A percentile compares a stretch with the other conserved stretches of the same genome.
These are phyloP conservation scores for Julus scanicus DNA, from an alignment of 2,888 invertebrate genomes.

Conservation along the genomic window DNA sequence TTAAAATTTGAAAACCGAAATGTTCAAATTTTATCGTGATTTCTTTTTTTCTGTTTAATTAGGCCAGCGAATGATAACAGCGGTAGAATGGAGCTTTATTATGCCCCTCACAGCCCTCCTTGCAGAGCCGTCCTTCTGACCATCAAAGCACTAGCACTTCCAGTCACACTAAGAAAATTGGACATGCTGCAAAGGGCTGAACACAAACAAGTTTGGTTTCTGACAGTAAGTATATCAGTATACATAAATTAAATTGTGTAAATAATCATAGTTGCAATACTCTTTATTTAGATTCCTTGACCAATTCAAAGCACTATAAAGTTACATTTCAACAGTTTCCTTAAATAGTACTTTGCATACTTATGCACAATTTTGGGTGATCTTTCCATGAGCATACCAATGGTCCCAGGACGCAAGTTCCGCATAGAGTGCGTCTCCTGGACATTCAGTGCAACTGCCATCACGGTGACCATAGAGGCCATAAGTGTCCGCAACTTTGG, in stretches of 20 bases:
- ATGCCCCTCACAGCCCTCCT: conserved; percentile 61
- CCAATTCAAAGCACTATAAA: neutral
- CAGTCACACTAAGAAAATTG: conserved; percentile 62
- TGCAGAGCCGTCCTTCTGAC: conserved; percentile 64
- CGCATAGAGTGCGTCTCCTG: conserved; percentile 47
- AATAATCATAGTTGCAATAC: conserved; percentile 6
- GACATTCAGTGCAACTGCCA: conserved; percentile 52
- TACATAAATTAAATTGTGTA: neutral
- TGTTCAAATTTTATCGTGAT: neutral
- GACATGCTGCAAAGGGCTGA: conserved; percentile 62
- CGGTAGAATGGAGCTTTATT: conserved; percentile 55
- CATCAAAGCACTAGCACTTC: conserved; percentile 62
- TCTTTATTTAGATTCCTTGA: too few relatives aligned
- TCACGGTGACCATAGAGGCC: conserved; percentile 54
- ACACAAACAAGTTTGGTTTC: conserved; percentile 61
- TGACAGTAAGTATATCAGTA: conserved; percentile 57
- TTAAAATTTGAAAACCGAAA: too few relatives aligned
- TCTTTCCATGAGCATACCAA: conserved; percentile 31
- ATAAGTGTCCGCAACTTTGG: conserved; percentile 21
- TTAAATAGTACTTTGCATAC: neutral
- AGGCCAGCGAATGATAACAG: conserved; percentile 26
- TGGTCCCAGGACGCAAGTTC: conserved; percentile 48
- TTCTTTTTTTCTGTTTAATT: neutral
- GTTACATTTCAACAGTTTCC: neutral
- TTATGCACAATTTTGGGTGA: conserved; percentile 70